Base-by-base conservation (phyloP, 2,888 invertebrate species). In the Acanthoscelides obtectus region DNA sequence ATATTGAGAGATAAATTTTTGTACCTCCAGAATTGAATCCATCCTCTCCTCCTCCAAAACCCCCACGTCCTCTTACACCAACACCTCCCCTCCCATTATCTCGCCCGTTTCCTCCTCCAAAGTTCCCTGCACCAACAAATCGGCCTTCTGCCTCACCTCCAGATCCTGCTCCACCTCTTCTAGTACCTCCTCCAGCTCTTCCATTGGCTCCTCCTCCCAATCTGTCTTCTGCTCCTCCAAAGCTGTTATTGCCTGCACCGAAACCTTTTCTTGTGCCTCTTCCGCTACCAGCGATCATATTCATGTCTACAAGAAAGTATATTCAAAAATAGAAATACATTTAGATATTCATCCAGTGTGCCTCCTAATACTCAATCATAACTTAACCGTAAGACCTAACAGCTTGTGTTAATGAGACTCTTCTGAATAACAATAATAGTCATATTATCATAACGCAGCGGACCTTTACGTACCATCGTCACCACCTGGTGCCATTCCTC, bases 61-160 rank as follows among this genome's bases (percentile, higher is more conserved):
- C 70, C 17, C 68, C 66, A 6, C 68, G 5, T 22, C 70, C 71
- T n/a, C 74, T 71, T 17, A 67, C 17, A 3, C 45, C 71, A 4
- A 63, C 66, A 45, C 70, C 71, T 22, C 63, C 63, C 6, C 72
- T 70, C 19, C 72, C 70, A 69, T 22, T 68, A 69, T 19, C 72
- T 69, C 20, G 22, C 8, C 70, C 72, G 3, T 67, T 27, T 6
- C 73, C 71, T 67, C 76, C 75, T 22, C 75, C 73, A 63, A 27
- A 45, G 22, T 72, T 71, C 20, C 73, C 66, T 12, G 67, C 69
- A 4, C 72, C 72, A n/a, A 68, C 70, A 25, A 67, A 45, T n/a
- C 71, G 68, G 20, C 70, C 71, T 17, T 71, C 75, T 65, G 69
- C 69, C 63, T 69, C 71, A 17, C 71, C 69, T n/a, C 71, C 69